Evolutionary conservation across 92 coral and sea anemone genomes (phyloP), one percentile per base, ranked within the genome.

Genomic region (Desmophyllum pertusum): DNA sequence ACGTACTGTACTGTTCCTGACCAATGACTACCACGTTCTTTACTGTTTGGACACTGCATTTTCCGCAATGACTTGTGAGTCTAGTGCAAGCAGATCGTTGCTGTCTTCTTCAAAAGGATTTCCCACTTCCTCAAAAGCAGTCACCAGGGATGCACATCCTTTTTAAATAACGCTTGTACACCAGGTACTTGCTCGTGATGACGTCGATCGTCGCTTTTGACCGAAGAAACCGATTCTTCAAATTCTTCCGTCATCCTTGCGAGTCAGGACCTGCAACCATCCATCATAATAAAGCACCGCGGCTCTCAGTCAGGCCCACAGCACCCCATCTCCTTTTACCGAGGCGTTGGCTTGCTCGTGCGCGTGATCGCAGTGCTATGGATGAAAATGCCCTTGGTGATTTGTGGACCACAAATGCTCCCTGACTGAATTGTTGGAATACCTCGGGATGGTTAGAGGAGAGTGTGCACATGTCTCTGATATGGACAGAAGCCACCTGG

Each of bases 291-390:
- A 88, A 76, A 0, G 91, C 92, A 15, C 66, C 79, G 0, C 87
- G 84, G 70, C 65, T 91, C 25, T 46, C 95, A n/a, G n/a, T n/a
- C n/a, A n/a, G n/a, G n/a, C n/a, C n/a, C n/a, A n/a, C n/a, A n/a
- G n/a, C n/a, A n/a, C 88, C 1, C 92, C 92, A 51, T 89, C 90
- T 51, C 92, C 92, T 62, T 92, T 92, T 1, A 92, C 88, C 33
- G 62, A 10, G 15, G 93, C 91, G 46, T 92, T 92, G 14, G 38
- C 69, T 51, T 92, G 91, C 53, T 88, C 88, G 57, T 89, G 91
- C 46, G 90, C 87, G 21, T 91, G 94, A 57, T 91, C 92, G n/a
- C 41, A 88, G 38, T 17, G 94, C 87, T 10, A 88, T 92, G 21
- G 89, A 78, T 5, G 91, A 89, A 63, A 89, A 92, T 41, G 67